Conservation (phyloP, 2,797 vertebrate species). For the Tokudaia tokunoshimensis region DNA sequence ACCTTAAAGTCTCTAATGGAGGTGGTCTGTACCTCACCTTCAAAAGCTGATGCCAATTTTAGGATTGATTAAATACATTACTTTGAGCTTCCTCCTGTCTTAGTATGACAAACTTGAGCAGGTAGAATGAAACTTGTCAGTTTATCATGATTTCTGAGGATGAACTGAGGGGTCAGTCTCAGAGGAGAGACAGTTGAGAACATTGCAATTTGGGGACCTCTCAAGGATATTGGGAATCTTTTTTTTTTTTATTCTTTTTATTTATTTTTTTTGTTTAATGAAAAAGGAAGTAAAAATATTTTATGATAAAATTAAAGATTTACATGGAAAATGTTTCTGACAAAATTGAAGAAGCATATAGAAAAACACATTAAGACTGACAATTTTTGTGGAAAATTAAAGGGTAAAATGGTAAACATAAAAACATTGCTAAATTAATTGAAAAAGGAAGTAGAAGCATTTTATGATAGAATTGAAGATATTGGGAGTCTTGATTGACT, state of each 20-base stretch:
- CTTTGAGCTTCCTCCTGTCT: not conserved
- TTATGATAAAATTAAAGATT: no score
- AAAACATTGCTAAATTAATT: no score
- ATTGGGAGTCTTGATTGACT: not conserved
- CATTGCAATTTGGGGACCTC: not conserved
- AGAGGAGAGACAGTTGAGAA: not conserved
- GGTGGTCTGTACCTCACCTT: not conserved
- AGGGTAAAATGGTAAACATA: no score
- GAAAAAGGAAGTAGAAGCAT: no score
- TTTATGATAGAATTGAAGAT: not conserved
- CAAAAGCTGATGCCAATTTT: not conserved
- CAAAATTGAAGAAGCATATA: no score
- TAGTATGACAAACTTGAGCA: not conserved
- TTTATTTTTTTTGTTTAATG: no score
- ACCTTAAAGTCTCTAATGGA: not conserved
- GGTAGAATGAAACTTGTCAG: not conserved
- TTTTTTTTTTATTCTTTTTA: no score
- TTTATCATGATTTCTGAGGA: not conserved
- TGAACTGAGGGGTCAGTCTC: not conserved
- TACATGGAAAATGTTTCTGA: no score
- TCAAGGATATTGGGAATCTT: not conserved
- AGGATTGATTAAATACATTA: not conserved
- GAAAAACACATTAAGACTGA: no score
- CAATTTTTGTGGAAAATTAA: no score
- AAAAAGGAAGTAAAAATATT: no score